phyloP scores from a whole-genome alignment of 2,888 invertebrate genomes.

The Sceliomorpha sp. region DNA sequence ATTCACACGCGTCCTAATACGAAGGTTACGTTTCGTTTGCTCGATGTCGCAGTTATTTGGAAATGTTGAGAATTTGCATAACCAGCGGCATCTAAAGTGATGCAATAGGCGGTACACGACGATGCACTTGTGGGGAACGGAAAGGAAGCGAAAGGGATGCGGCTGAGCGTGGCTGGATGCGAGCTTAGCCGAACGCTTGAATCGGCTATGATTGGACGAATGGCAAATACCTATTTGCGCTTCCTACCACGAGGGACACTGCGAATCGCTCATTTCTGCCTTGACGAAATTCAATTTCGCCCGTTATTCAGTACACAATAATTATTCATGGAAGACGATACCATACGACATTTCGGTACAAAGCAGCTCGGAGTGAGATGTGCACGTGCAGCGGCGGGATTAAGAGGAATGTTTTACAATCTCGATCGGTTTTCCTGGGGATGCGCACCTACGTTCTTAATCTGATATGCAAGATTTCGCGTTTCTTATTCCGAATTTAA shows the following conservation, averaged over 20 bases:
- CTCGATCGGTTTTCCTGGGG: too few relatives aligned
- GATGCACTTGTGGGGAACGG: conserved; percentile 25
- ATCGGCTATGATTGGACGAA: conserved; percentile 40
- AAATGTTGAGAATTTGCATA: conserved; percentile 14
- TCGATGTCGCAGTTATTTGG: conserved; percentile 14
- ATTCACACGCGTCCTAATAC: too few relatives aligned
- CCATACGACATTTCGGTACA: background rate
- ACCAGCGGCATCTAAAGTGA: background rate
- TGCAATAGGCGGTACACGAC: conserved; percentile 6
- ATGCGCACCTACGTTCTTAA: too few relatives aligned
- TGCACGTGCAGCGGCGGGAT: too few relatives aligned
- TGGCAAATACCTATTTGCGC: conserved; percentile 36
- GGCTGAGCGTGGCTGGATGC: conserved; percentile 21
- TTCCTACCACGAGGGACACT: conserved; percentile 16
- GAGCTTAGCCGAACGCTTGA: conserved; percentile 34
- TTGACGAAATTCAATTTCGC: conserved; percentile 40
- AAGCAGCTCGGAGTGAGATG: background rate
- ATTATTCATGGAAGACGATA: conserved; percentile 26
- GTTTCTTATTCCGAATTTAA: too few relatives aligned
- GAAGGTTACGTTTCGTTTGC: conserved; percentile 16
- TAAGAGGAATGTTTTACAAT: too few relatives aligned
- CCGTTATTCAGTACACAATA: conserved; percentile 35
- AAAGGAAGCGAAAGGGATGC: conserved; percentile 45
- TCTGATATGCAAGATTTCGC: too few relatives aligned
- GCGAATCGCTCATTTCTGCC: conserved; percentile 2